phyloP scores from a whole-genome alignment of 2,888 invertebrate genomes.

The Himalopsyche japonica region DNA sequence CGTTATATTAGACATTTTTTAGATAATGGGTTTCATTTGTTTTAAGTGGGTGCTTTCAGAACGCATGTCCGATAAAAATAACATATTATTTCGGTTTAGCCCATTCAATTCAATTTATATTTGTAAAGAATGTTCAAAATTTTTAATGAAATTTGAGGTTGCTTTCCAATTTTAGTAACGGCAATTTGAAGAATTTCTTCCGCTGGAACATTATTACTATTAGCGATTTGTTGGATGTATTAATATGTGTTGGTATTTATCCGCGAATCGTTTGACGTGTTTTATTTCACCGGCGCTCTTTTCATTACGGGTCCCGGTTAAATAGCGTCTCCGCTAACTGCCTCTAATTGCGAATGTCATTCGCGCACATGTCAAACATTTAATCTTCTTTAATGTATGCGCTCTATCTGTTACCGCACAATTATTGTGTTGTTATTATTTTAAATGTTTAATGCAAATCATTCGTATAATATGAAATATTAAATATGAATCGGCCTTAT shows the following conservation, averaged over 20 bases:
- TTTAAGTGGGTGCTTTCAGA: no score
- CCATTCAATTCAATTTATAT: no score
- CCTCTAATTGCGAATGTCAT: neutral
- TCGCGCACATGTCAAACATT: neutral
- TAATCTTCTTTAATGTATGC: neutral
- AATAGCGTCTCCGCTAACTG: neutral
- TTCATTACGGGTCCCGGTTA: neutral
- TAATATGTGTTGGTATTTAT: neutral
- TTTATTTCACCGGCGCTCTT: neutral
- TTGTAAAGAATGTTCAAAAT: no score
- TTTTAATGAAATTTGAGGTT: no score
- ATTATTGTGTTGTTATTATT: neutral
- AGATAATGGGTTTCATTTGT: no score
- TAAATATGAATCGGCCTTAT: neutral
- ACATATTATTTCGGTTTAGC: no score
- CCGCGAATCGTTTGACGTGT: neutral
- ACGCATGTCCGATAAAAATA: no score
- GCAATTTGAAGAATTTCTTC: no score
- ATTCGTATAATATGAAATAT: neutral
- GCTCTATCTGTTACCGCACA: neutral
- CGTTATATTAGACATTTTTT: no score
- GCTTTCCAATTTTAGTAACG: no score
- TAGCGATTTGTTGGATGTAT: no score
- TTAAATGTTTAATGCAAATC: neutral
- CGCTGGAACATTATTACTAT: no score